phyloP scores from a whole-genome alignment of 2,888 invertebrate genomes.

The Malthinus seriepunctatus region DNA sequence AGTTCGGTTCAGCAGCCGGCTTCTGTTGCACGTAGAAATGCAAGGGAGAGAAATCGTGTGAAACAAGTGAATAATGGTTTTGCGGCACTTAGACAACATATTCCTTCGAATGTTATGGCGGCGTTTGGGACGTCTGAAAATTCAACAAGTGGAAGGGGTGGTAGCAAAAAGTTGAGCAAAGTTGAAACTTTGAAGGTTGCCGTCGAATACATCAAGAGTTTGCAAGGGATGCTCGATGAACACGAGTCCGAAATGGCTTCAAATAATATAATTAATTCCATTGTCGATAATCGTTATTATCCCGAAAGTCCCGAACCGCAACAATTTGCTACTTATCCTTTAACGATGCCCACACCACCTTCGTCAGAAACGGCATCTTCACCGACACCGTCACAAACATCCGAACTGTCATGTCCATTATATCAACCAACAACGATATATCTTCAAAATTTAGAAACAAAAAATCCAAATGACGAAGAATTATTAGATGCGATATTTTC shows the following conservation, averaged over 20 bases:
- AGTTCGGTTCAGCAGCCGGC: constrained; percentile 72
- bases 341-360: constrained; percentile 58
- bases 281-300: constrained; percentile 47
- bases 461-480: constrained; percentile 88
- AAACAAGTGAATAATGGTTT: constrained; percentile 95
- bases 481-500: constrained; percentile 83
- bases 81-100: constrained; percentile 86
- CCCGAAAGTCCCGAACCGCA: constrained; percentile 52
- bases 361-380: constrained; percentile 69
- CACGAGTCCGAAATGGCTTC: constrained; percentile 59
- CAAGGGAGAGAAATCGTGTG: constrained; percentile 91
- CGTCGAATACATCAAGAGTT: constrained; percentile 86
- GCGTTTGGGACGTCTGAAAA: constrained; percentile 56
- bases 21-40: constrained; percentile 88
- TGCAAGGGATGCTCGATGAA: constrained; percentile 78
- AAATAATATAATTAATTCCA: constrained; percentile 39
- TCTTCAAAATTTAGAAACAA: constrained; percentile 71
- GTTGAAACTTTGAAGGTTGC: constrained; percentile 88
- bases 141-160: constrained; percentile 61
- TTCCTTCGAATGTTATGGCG: constrained; percentile 78
- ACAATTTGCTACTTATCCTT: constrained; percentile 47
- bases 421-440: constrained; percentile 55
- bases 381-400: constrained; percentile 74
- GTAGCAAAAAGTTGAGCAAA: constrained; percentile 83
- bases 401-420: constrained; percentile 65